These are phyloP conservation scores for Casuarius casuarius DNA, from an alignment of 2,113 vertebrate species.

Conservation along the genomic window DNA sequence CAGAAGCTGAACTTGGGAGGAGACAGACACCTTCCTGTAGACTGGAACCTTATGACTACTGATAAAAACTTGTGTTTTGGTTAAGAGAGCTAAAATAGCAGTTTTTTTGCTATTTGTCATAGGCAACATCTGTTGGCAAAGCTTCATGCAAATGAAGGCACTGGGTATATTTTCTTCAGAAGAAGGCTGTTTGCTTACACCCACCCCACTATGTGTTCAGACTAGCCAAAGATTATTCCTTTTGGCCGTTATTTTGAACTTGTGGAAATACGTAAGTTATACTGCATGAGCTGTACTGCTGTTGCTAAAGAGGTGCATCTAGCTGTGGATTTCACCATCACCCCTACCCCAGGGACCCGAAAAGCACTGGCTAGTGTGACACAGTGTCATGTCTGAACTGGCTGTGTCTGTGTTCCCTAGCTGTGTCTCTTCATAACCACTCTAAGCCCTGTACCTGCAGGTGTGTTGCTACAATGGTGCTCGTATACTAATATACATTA, in stretches of 20 bases:
- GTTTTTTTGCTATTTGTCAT: not conserved
- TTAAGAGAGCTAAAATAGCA: not conserved
- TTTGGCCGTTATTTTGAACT: not conserved
- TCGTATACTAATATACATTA: not conserved
- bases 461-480: not conserved
- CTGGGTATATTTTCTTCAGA: not conserved
- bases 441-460: not conserved
- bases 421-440: not conserved
- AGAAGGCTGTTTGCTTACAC: not conserved
- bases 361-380: not conserved
- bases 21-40: not conserved
- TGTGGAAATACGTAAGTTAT: not conserved
- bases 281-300: not conserved
- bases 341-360: not conserved
- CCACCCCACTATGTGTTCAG: not conserved
- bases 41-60: not conserved
- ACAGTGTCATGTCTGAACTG: not conserved
- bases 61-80: not conserved
- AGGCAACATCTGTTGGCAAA: not conserved
- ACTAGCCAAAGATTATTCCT: not conserved
- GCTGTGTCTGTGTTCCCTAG: not conserved
- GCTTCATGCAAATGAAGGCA: not conserved
- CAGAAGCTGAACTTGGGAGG: not conserved
- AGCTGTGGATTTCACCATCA: not conserved
- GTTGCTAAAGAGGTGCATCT: not conserved